These are phyloP conservation scores for Peucedramus taeniatus DNA, from an alignment of 2,113 vertebrate species.

Conservation along the genomic window DNA sequence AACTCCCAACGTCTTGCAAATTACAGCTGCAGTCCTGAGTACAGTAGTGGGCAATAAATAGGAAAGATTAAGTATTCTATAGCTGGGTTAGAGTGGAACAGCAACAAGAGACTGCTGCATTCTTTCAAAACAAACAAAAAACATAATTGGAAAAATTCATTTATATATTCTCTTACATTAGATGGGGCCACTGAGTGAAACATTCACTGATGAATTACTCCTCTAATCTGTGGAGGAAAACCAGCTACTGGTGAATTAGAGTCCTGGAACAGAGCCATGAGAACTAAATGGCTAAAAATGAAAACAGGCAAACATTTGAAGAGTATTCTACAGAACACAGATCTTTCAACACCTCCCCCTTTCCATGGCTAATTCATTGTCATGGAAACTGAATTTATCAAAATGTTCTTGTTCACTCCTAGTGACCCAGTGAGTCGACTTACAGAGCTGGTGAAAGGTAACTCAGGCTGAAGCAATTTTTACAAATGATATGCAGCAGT, in stretches of 20 bases:
- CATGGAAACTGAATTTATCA: conserved; percentile 83
- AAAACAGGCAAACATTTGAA: conserved; percentile 77
- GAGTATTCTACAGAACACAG: conserved; percentile 72
- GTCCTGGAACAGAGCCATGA: conserved; percentile 74
- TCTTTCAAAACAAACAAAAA: conserved; percentile 70
- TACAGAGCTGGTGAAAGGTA: conserved; percentile 72
- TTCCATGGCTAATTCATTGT: conserved; percentile 78
- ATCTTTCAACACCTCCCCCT: conserved; percentile 73
- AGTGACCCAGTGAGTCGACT: conserved; percentile 73
- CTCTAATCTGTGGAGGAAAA: conserved; percentile 76
- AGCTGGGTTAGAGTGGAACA: conserved; percentile 17
- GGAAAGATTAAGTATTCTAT: conserved; percentile 39
- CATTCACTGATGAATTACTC: conserved; percentile 77
- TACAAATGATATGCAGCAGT: conserved; percentile 66
- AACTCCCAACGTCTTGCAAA: conserved; percentile 22
- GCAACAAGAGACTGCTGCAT: conserved; percentile 6
- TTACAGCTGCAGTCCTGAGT: conserved; percentile 17
- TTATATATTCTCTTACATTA: conserved; percentile 72
- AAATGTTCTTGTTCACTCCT: conserved; percentile 72
- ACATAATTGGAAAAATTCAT: conserved; percentile 69
- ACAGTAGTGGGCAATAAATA: conserved; percentile 59
- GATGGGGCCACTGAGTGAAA: conserved; percentile 72
- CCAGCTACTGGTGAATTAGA: conserved; percentile 75
- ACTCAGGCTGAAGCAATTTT: conserved; percentile 67
- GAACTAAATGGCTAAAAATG: conserved; percentile 78